Evolutionary conservation across 2,797 vertebrate genomes (phyloP).

Genomic region (Poeciliopsis gracilis): DNA sequence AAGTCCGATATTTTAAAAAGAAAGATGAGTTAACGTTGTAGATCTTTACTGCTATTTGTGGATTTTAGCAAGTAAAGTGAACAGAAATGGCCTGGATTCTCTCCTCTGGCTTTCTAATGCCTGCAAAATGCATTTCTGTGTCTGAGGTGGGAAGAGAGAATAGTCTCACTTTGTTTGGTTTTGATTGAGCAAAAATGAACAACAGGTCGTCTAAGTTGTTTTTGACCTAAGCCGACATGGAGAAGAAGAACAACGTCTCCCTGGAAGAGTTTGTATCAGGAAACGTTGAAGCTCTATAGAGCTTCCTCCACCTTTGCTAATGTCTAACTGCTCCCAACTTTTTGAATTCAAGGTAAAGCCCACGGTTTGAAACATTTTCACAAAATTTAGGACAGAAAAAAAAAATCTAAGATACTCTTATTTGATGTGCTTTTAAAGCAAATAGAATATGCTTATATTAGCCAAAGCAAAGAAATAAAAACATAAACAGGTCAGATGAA

Average conservation of each 20-base stretch:
- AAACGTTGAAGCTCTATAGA: background rate
- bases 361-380: background rate
- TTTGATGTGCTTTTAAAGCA: background rate
- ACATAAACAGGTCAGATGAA: background rate
- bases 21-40: background rate
- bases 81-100: background rate
- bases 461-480: background rate
- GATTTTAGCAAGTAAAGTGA: background rate
- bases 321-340: background rate
- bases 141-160: background rate
- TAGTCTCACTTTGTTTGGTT: background rate
- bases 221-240: background rate
- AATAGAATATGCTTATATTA: background rate
- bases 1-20: background rate
- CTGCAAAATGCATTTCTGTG: background rate
- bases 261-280: background rate
- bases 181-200: background rate
- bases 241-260: background rate
- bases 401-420: background rate
- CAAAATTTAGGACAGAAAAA: background rate
- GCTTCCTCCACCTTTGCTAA: background rate
- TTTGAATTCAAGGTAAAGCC: background rate
- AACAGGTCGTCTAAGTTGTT: background rate
- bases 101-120: background rate
- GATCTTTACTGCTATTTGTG: background rate